Evolutionary conservation across 2,888 invertebrate genomes (phyloP).

Genomic region (Seira musarum): DNA sequence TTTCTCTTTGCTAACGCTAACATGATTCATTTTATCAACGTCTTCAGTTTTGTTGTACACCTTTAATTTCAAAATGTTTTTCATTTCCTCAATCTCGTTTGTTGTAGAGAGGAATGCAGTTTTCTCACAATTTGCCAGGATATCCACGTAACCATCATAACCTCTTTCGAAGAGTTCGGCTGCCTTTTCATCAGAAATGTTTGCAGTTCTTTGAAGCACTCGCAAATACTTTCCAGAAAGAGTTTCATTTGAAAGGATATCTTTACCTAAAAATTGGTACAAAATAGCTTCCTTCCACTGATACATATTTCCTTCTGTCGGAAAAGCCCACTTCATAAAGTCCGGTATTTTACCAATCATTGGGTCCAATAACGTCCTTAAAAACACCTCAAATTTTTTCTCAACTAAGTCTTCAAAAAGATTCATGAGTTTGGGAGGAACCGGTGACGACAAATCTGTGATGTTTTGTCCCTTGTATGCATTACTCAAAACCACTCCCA

Average conservation of each 20-base stretch:
- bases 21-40: neutral
- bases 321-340: no score
- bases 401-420: neutral
- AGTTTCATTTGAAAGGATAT: neutral
- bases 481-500: constrained; percentile 6
- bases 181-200: neutral
- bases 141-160: neutral
- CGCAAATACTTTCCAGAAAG: neutral
- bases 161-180: neutral
- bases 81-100: neutral
- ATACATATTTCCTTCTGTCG: no score
- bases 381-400: neutral
- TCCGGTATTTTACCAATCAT: no score
- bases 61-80: neutral
- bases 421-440: neutral
- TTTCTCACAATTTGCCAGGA: neutral
- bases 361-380: no score
- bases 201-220: neutral
- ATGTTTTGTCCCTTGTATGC: constrained; percentile 4
- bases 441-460: neutral
- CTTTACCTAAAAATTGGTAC: neutral
- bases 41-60: neutral
- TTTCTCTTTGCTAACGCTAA: neutral
- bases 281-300: no score
- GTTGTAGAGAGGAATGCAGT: neutral